Evolutionary conservation across 2,797 vertebrate species (phyloP), one percentile per base, ranked within the genome.

Genomic region (Xiphorhynchus erythropygius): DNA sequence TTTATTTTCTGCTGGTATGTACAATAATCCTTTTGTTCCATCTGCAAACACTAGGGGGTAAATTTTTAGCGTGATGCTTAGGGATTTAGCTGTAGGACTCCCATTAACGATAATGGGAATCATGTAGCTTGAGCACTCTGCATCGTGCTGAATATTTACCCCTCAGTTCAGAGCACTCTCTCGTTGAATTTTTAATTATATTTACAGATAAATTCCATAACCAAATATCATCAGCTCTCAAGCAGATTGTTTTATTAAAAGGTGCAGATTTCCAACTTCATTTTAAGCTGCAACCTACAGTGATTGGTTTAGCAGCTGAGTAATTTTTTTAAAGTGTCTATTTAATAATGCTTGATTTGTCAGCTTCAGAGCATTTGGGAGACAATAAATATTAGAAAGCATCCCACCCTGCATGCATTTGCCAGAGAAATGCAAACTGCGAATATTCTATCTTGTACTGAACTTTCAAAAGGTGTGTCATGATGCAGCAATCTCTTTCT

Each of bases 1-100:
- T 97, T 97, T 96, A 95, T 97, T 97, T 97, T 97, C 96, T 96
- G 93, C 97, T 97, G 92, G 94, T 95, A 95, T 90, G 82, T 97
- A 96, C 93, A 97, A 97, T 98, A 94, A 98, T 98, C 97, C 95
- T 97, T 97, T 97, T 97, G 97, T 97, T 97, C 97, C 97, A 98
- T 98, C 98, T 98, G 97, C 95, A 97, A 97, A 97, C 97, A 98
- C 97, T 97, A 96, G 98, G 98, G 97, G 98, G 98, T 98, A 98
- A 97, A 98, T 98, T 97, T 97, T 97, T 97, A 97, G 95, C 77
- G n/a, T 74, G 95, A 96, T 82, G 94, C 91, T 84, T 37, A 44
- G 97, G 96, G 97, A 94, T 96, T 98, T 97, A 97, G 97, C 97
- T 95, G 82, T 97, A 97, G 97, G 98, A 98, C 97, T 97, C 97